phyloP scores from a whole-genome alignment of 2,888 invertebrate genomes.

The Eueremaeus valkanovi region DNA sequence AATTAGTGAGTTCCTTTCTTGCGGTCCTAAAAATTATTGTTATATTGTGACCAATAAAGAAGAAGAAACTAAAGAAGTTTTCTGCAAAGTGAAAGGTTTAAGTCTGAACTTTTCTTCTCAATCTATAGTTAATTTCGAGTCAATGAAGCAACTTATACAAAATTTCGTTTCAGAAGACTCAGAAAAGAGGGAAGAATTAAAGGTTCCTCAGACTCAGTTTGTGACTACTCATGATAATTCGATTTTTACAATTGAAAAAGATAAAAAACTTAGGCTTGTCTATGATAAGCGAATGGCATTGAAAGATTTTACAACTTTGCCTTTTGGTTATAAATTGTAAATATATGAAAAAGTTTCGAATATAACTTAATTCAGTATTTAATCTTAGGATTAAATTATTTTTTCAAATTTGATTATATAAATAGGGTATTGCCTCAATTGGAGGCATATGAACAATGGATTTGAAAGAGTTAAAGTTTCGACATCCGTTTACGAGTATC shows the following conservation, averaged over 20 bases:
- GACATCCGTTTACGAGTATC: not conserved
- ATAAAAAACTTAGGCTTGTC: not conserved
- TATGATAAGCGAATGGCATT: not conserved
- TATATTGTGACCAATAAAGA: conserved; percentile 45
- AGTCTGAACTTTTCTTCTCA: conserved; percentile 45
- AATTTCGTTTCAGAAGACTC: not conserved
- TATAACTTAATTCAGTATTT: too few species aligned
- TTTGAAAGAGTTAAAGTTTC: too few species aligned
- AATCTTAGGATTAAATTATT: too few species aligned
- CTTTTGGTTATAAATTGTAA: conserved; percentile 27
- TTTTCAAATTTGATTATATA: too few species aligned
- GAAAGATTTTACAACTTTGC: not conserved
- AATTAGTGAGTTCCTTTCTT: conserved; percentile 50
- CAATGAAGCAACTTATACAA: conserved; percentile 42
- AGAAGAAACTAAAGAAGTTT: not conserved
- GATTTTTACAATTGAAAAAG: not conserved
- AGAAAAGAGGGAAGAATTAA: too few species aligned
- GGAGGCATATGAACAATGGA: too few species aligned
- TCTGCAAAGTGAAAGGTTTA: conserved; percentile 49
- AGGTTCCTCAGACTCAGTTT: too few species aligned
- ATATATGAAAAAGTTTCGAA: too few species aligned
- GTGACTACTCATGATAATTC: too few species aligned
- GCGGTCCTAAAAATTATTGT: conserved; percentile 52
- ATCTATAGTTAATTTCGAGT: conserved; percentile 45
- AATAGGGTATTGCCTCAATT: too few species aligned